Evolutionary conservation across 2,797 vertebrate genomes (phyloP).

Genomic region (Lutjanus campechanus): DNA sequence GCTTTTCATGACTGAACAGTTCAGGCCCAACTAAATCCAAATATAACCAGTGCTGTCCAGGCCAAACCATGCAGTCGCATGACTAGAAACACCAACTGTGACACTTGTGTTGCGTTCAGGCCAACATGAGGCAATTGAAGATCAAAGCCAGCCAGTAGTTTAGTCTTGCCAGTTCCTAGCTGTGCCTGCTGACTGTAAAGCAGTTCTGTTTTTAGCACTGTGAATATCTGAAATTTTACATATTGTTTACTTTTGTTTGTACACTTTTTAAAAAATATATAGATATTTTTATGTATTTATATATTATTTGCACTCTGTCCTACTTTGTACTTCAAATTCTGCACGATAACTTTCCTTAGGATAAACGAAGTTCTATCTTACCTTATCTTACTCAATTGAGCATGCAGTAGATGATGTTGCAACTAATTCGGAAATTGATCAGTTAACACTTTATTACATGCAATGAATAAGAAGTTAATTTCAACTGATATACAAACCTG

Average conservation of each 20-base stretch:
- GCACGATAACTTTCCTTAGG: not conserved
- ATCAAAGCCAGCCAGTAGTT: slow-evolving; percentile 1
- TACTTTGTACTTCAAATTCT: not conserved
- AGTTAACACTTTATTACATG: not conserved
- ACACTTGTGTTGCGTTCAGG: not conserved
- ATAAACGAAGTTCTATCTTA: not conserved
- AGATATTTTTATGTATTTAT: not conserved
- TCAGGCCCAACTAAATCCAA: slow-evolving; percentile 44
- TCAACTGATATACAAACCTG: slow-evolving; percentile 87
- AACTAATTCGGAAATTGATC: not conserved
- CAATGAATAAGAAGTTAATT: not conserved
- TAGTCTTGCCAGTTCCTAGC: not conserved
- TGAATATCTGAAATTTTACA: not conserved
- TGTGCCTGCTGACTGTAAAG: not conserved
- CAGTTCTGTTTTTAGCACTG: not conserved
- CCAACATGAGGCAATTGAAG: not conserved
- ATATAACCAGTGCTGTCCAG: slow-evolving; percentile 48
- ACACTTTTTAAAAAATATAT: not conserved
- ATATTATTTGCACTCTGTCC: not conserved
- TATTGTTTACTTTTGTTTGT: not conserved
- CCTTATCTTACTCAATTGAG: not conserved
- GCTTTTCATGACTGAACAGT: not conserved
- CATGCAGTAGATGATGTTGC: not conserved
- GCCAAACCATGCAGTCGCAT: not conserved
- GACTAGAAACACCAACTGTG: slow-evolving; percentile 18